These are phyloP conservation scores for Hirtodrosophila alboralis DNA, from an alignment of 2,888 invertebrate species.

Conservation along the genomic window DNA sequence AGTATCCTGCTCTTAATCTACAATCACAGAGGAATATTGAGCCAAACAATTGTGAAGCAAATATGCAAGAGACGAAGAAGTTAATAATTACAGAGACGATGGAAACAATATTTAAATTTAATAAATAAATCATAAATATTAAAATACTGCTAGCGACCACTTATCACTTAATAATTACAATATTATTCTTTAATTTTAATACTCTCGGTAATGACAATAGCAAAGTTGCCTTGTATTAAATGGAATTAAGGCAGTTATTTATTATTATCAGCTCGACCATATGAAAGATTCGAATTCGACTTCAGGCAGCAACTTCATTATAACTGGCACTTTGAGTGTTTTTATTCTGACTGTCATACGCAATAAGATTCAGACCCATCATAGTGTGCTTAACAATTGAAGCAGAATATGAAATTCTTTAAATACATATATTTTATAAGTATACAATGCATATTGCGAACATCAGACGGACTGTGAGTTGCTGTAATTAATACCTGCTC, in stretches of 20 bases:
- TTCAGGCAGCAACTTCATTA: constrained; percentile 11
- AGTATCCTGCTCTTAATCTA: too few species aligned
- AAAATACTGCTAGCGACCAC: too few species aligned
- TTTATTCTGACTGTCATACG: constrained; percentile 28
- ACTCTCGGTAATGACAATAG: not conserved
- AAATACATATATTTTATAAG: not conserved
- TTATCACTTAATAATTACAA: not conserved
- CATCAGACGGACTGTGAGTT: too few species aligned
- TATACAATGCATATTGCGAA: constrained; percentile 15
- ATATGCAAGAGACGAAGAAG: too few species aligned
- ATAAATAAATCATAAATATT: too few species aligned
- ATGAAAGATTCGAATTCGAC: constrained; percentile 4
- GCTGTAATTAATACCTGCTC: constrained; percentile 48
- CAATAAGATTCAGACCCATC: constrained; percentile 25
- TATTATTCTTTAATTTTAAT: not conserved
- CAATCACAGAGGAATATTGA: too few species aligned
- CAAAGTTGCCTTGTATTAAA: constrained; percentile 7
- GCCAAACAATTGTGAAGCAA: too few species aligned
- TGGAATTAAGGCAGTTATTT: constrained; percentile 4
- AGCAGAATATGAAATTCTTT: constrained; percentile 61
- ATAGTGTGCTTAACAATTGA: constrained; percentile 39
- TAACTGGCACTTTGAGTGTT: constrained; percentile 40
- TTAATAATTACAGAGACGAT: too few species aligned
- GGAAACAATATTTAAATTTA: too few species aligned
- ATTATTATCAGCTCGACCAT: constrained; percentile 14